Evolutionary conservation across 2,888 invertebrate genomes (phyloP), one percentile per base, ranked within the genome.

Genomic region (Sabatieria punctata): DNA sequence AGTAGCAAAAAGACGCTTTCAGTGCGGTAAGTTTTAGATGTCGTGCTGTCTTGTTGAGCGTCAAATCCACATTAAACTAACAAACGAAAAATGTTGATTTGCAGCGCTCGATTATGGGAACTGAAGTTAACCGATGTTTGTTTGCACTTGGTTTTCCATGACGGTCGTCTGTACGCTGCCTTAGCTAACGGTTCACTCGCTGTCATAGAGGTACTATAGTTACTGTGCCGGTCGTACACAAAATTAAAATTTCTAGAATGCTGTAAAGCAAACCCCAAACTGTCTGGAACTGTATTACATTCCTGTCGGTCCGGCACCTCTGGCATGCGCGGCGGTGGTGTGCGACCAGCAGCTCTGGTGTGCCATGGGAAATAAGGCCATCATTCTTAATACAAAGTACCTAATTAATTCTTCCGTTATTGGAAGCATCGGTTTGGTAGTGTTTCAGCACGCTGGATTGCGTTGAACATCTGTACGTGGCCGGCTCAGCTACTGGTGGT

Each of bases 171-270:
- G 8, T 71, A 70, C 52, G 68, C 68, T 23, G 71, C 67, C 2
- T 57, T 73, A 22, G 71, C 71, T 18, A 71, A 73, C 56, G 73
- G 73, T 11, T 71, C 70, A 0, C 54, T 73, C 11, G 71, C 72
- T 13, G 67, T 73, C 2, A 57, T 72, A 22, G 72, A 73, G 62
- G 71, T 68, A 45, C 25, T 4, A 21, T 19, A n/a, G 15, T n/a
- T 8, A 23, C 26, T 13, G 8, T 38, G 19, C 18, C 43, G 46
- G 11, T 8, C 46, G 11, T 13, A 8, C 15, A 4, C n/a, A n/a
- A n/a, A n/a, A n/a, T n/a, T n/a, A n/a, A n/a, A n/a, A n/a, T n/a
- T n/a, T 52, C 36, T 37, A 55, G 53, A 58, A 66, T 54, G 55
- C 57, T 24, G 54, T 56, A 33, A 54, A 53, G 41, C 53, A 53